phyloP scores from a whole-genome alignment of 2,797 vertebrate genomes.

The Sardinella longiceps region DNA sequence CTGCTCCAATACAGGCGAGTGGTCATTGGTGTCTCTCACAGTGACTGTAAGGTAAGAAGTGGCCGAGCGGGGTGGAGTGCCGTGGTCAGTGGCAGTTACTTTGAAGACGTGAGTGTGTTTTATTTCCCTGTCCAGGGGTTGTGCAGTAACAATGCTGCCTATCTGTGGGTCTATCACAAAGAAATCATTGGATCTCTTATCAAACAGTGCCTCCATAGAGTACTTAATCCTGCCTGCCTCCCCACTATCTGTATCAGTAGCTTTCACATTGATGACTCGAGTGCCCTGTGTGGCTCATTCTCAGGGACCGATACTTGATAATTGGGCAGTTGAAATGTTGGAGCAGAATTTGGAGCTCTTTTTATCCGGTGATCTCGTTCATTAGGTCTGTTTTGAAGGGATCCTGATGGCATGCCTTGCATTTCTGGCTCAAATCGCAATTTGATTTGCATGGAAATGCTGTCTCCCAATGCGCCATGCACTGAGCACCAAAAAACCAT shows the following conservation, averaged over 20 bases:
- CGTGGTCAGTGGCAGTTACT: conserved; percentile 85
- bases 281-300: conserved; percentile 89
- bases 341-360: conserved; percentile 77
- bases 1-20: conserved; percentile 90
- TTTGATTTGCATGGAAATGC: conserved; percentile 61
- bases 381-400: conserved; percentile 29
- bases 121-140: conserved; percentile 88
- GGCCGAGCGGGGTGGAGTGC: conserved; percentile 78
- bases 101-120: conserved; percentile 94
- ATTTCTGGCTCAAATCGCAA: conserved; percentile 53
- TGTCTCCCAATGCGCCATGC: conserved; percentile 47
- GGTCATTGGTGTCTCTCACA: conserved; percentile 94
- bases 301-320: conserved; percentile 94
- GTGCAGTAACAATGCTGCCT: conserved; percentile 82
- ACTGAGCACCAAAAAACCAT: conserved; percentile 64
- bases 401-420: conserved; percentile 36
- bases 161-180: conserved; percentile 85
- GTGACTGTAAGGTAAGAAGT: conserved; percentile 89
- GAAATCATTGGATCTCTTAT: conserved; percentile 88
- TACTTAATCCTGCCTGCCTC: conserved; percentile 89
- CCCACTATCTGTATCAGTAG: conserved; percentile 89
- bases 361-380: conserved; percentile 60
- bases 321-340: conserved; percentile 89
- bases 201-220: conserved; percentile 90
- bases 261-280: conserved; percentile 86